Evolutionary conservation across 2,113 vertebrate species (phyloP).

Genomic region (Tricholaema leucomelas): DNA sequence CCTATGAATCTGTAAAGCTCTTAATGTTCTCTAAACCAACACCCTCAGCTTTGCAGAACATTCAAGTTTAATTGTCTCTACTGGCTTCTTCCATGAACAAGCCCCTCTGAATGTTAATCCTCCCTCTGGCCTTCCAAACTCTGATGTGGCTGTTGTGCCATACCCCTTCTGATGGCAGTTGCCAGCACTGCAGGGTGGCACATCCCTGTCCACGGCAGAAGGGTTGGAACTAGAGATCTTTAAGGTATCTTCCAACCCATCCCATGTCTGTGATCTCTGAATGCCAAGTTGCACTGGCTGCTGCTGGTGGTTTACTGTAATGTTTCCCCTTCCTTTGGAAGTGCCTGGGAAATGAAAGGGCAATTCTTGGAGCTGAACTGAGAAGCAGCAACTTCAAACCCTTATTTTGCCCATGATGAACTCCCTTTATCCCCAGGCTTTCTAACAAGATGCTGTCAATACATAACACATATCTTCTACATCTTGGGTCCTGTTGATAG

Average conservation of each 20-base stretch:
- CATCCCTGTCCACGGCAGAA: no score
- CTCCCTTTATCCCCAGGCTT: background rate
- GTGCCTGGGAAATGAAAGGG: background rate
- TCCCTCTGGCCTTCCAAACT: background rate
- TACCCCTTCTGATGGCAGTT: no score
- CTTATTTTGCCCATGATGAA: constrained; percentile 6
- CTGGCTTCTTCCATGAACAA: background rate
- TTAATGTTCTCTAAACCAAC: background rate
- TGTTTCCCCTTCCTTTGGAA: background rate
- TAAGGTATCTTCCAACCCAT: no score
- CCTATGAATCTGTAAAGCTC: no score
- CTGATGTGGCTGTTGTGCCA: background rate
- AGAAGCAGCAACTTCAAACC: background rate
- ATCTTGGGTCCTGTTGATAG: background rate
- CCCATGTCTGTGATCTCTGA: no score
- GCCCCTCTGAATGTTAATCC: background rate
- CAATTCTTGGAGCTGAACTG: background rate
- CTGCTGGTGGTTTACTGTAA: background rate
- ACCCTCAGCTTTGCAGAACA: background rate
- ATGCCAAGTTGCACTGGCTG: background rate
- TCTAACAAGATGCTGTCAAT: background rate
- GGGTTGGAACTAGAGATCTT: no score
- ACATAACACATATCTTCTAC: background rate
- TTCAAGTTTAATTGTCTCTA: background rate
- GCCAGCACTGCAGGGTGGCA: no score